A percentile compares a stretch with the other conserved stretches of the same genome.
Evolutionary conservation across 1,140 invertebrate genomes (phyloP).

Genomic region (Daktulosphaira vitifoliae): DNA sequence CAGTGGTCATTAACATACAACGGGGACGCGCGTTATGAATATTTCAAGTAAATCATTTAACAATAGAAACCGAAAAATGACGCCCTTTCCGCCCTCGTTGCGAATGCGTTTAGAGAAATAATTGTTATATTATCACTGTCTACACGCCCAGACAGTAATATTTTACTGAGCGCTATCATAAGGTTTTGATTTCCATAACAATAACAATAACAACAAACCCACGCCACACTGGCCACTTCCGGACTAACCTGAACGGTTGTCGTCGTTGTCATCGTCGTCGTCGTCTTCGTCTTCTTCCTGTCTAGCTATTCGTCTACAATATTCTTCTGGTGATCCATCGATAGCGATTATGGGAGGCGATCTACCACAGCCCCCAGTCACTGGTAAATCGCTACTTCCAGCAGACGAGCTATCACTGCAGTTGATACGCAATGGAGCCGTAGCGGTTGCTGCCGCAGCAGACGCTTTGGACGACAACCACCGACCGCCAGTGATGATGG

Average conservation of each 20-base stretch:
- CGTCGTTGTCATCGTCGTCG: not conserved
- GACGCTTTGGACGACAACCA: slow-evolving; percentile 38
- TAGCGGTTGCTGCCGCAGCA: not conserved
- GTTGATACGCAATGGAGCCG: not conserved
- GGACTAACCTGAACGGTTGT: slow-evolving; percentile 19
- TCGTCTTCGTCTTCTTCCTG: not conserved
- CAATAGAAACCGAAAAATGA: too few relatives aligned
- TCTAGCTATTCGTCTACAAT: slow-evolving; percentile 35
- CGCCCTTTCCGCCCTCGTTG: too few relatives aligned
- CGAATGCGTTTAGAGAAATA: too few relatives aligned
- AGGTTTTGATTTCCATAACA: too few relatives aligned
- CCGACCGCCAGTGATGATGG: slow-evolving; percentile 39
- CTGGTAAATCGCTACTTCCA: slow-evolving; percentile 21
- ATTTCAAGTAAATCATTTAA: too few relatives aligned
- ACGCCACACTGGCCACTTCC: too few relatives aligned
- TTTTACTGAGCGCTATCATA: too few relatives aligned
- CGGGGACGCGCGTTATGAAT: too few relatives aligned
- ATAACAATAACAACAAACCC: too few relatives aligned
- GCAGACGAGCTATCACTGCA: slow-evolving; percentile 30
- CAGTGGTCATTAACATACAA: too few relatives aligned
- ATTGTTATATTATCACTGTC: too few relatives aligned
- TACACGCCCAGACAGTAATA: too few relatives aligned
- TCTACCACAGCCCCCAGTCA: slow-evolving; percentile 36
- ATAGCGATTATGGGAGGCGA: slow-evolving; percentile 21
- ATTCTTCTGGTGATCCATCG: slow-evolving; percentile 19